These are phyloP conservation scores for Liolophura sinensis DNA, from an alignment of 1,140 invertebrate genomes.

Conservation along the genomic window DNA sequence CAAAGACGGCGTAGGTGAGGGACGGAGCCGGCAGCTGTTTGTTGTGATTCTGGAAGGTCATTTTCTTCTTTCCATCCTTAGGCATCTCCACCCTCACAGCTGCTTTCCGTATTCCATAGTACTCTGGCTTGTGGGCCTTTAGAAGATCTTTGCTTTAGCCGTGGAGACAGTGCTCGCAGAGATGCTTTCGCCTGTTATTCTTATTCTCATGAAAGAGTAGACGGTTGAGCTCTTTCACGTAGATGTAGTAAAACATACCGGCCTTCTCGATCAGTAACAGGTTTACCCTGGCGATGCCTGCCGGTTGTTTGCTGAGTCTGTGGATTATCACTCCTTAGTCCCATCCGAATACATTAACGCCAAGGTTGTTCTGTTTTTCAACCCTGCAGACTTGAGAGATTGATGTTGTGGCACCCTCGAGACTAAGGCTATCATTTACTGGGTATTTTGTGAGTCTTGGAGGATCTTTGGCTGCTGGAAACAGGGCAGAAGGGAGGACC, in stretches of 20 bases:
- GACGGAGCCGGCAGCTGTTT: constrained; percentile 11
- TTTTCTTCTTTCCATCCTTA: no score
- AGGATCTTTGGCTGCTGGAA: not conserved
- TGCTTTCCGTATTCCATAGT: constrained; percentile 12
- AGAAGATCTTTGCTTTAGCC: constrained; percentile 17
- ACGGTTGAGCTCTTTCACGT: constrained; percentile 15
- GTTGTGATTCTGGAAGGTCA: constrained; percentile 9
- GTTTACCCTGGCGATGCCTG: constrained; percentile 1
- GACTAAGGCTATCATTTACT: constrained; percentile 3
- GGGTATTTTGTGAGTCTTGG: not conserved
- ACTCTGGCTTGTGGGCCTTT: constrained; percentile 23
- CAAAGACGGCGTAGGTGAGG: constrained; percentile 17
- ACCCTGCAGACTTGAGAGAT: constrained; percentile 14
- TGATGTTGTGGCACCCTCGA: constrained; percentile 14
- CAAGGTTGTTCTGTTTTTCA: constrained; percentile 9
- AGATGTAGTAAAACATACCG: constrained; percentile 8
- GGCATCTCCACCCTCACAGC: no score
- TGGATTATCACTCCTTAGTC: not conserved
- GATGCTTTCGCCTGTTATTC: constrained; percentile 12
- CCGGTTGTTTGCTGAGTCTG: constrained; percentile 12
- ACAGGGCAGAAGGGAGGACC: not conserved
- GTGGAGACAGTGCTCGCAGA: constrained; percentile 27
- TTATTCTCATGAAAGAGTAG: constrained; percentile 10
- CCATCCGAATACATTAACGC: constrained; percentile 10
- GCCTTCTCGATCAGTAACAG: not conserved